These are phyloP conservation scores for Brachypalpus laphriformis DNA, from an alignment of 2,888 invertebrate genomes.

Conservation along the genomic window DNA sequence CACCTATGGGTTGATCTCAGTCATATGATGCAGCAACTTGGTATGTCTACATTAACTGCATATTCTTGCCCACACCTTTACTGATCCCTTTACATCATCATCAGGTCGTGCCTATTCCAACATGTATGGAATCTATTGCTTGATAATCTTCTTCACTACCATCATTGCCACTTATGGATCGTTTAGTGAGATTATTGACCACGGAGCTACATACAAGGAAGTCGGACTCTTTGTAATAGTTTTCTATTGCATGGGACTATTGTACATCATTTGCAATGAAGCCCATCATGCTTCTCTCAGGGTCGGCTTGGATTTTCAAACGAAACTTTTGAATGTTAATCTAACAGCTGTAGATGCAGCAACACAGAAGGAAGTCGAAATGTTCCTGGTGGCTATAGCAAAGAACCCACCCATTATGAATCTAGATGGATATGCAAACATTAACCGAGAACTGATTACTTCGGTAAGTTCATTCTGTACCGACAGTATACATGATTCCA, in stretches of 20 bases:
- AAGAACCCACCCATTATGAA: conserved; percentile 91
- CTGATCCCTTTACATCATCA: background rate
- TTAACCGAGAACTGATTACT: conserved; percentile 87
- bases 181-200: conserved; percentile 88
- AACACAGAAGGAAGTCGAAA: conserved; percentile 88
- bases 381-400: conserved; percentile 89
- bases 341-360: conserved; percentile 86
- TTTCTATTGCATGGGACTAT: conserved; percentile 88
- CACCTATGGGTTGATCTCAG: conserved; percentile 89
- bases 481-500: too few species aligned
- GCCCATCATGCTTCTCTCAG: conserved; percentile 87
- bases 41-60: conserved; percentile 78
- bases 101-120: conserved; percentile 88
- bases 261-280: conserved; percentile 89
- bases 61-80: background rate
- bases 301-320: conserved; percentile 86
- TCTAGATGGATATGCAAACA: conserved; percentile 89
- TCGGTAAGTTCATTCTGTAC: conserved; percentile 85
- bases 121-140: conserved; percentile 90
- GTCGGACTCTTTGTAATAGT: conserved; percentile 88
- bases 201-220: conserved; percentile 88
- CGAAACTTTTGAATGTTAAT: conserved; percentile 87
- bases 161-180: conserved; percentile 89
- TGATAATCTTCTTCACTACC: conserved; percentile 89
- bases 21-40: conserved; percentile 91